These are phyloP conservation scores for Acanthosepion lycidas DNA, from an alignment of 2,888 invertebrate species.

Conservation along the genomic window DNA sequence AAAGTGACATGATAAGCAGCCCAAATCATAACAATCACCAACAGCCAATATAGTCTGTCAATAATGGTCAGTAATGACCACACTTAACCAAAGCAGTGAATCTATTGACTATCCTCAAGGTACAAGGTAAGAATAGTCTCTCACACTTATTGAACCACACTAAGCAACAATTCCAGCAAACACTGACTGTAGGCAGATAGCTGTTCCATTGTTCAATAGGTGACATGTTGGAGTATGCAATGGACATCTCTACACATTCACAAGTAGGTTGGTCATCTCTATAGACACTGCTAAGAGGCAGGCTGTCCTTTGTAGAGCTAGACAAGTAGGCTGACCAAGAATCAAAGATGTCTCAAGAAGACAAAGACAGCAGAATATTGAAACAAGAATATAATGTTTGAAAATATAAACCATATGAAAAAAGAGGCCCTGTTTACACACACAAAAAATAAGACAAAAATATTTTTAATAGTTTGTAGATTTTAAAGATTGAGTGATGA, in stretches of 20 bases:
- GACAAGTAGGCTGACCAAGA: background rate
- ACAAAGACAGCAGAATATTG: background rate
- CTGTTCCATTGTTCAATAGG: background rate
- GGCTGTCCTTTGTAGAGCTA: background rate
- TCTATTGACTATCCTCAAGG: background rate
- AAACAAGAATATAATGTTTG: background rate
- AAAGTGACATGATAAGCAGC: too few relatives aligned
- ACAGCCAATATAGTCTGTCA: background rate
- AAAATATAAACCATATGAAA: background rate
- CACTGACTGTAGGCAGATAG: background rate
- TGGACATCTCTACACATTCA: background rate
- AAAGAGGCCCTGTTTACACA: background rate
- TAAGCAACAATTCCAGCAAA: background rate
- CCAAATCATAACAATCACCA: background rate
- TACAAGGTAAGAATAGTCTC: background rate
- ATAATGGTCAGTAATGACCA: background rate
- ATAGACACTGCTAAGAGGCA: constrained; percentile 1
- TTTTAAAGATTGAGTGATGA: too few relatives aligned
- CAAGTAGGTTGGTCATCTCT: constrained; percentile 8
- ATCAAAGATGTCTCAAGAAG: constrained; percentile 17
- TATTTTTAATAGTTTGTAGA: too few relatives aligned
- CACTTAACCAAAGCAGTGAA: background rate
- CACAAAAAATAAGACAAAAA: background rate
- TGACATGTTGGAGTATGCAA: background rate
- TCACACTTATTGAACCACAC: background rate